A percentile compares a stretch with the other conserved stretches of the same genome.
These are phyloP conservation scores for Poecilia velifera DNA, from an alignment of 2,797 vertebrate species.

Conservation along the genomic window DNA sequence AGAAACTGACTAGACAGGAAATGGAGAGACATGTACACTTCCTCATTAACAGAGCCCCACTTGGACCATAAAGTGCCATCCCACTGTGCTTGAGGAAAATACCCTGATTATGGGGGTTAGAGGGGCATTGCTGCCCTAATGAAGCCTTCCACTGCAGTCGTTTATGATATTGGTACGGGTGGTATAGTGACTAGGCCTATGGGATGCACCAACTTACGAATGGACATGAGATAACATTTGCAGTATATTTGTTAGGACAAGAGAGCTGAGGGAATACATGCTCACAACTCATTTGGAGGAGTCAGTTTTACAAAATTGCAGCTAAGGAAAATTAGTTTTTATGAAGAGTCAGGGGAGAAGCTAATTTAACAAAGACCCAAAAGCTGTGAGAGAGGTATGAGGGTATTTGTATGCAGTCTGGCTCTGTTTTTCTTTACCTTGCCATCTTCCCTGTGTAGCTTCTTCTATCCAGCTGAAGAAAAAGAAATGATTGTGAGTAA, in stretches of 20 bases:
- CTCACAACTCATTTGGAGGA: constrained; percentile 81
- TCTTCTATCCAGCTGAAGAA: constrained; percentile 14
- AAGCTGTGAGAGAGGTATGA: constrained; percentile 45
- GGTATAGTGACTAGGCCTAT: constrained; percentile 73
- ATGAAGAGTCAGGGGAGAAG: constrained; percentile 76
- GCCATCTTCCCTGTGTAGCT: constrained; percentile 27
- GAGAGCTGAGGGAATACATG: constrained; percentile 68
- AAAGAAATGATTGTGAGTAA: constrained; percentile 17
- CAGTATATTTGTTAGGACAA: constrained; percentile 67
- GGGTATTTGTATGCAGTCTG: constrained; percentile 27
- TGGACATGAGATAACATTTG: constrained; percentile 55
- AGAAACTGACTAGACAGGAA: constrained; percentile 82
- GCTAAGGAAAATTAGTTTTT: constrained; percentile 79
- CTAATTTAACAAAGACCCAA: constrained; percentile 76
- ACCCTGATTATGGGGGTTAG: constrained; percentile 71
- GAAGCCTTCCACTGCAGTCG: constrained; percentile 81
- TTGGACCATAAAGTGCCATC: constrained; percentile 80
- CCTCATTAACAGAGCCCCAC: constrained; percentile 82
- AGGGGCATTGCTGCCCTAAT: constrained; percentile 76
- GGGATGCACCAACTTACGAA: constrained; percentile 66
- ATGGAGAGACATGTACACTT: constrained; percentile 80
- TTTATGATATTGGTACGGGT: constrained; percentile 83
- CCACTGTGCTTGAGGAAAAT: constrained; percentile 77
- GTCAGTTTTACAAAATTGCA: constrained; percentile 78
- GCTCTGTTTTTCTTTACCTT: constrained; percentile 32